Base-by-base conservation (phyloP, 2,797 vertebrate species). In the Sebastes wilsoni region DNA sequence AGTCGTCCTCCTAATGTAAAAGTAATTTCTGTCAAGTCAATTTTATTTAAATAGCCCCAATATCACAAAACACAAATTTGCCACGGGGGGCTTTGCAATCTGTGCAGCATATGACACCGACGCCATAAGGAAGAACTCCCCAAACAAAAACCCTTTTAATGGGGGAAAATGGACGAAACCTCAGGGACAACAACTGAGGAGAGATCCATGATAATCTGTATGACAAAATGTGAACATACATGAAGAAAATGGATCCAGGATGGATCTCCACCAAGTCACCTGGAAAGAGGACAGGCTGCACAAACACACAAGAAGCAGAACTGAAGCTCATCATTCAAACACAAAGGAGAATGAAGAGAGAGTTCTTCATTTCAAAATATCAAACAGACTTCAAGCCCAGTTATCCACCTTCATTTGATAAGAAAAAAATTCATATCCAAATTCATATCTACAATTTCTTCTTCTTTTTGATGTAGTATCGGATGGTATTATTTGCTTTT, bases 361-460 rank as follows among this genome's bases (percentile, higher is more conserved):
- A n/a, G 8, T 52, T 52, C 49, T 52, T 52, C 49, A 52, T 52
- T 52, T 52, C 49, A 52, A n/a, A 52, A 52, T 46, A 46, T 46
- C 42, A 52, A n/a, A 52, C 49, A n/a, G 18, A 52, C 49, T n/a
- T n/a, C 8, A 10, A 52, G 27, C 16, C 11, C 8, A 0, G 20
- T 58, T 6, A 46, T 46, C 16, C 23, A 11, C n/a, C 7, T 4
- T 30, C 9, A 42, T 46, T 71, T 71, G 13, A 30, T 49, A 6
- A 9, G 13, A 32, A 52, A 52, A 52, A n/a, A 65, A 49, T 7
- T 54, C 20, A 9, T 52, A 52, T 52, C 18, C 20, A 11, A n/a
- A 67, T 22, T 56, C 11, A 77, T 54, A 55, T 55, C 65, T 69
- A 23, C 20, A 55, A n/a, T 61, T 32, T 52, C 22, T 18, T 14